phyloP scores from a whole-genome alignment of 2,797 vertebrate genomes.

The Melanotaenia boesemani region DNA sequence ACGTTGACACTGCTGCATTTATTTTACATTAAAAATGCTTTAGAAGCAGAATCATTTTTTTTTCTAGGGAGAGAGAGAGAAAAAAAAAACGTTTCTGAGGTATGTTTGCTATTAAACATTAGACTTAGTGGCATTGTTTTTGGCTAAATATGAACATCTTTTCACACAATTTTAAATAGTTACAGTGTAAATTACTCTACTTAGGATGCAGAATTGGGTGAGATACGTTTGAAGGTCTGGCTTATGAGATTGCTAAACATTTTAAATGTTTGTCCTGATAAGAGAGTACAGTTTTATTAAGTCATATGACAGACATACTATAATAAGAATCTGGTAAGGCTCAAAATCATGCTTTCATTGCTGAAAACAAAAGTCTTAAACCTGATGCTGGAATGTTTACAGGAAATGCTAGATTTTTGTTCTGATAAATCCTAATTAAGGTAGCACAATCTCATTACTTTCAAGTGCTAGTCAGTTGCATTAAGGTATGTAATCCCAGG shows the following conservation, averaged over 20 bases:
- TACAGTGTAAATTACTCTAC: not conserved
- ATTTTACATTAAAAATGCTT: constrained; percentile 55
- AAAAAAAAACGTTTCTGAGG: not conserved
- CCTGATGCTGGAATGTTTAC: not conserved
- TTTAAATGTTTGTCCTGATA: not conserved
- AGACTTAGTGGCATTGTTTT: not conserved
- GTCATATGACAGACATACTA: not conserved
- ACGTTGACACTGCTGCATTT: constrained; percentile 71
- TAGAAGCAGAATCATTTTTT: constrained; percentile 60
- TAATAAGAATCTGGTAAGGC: not conserved
- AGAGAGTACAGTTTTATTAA: not conserved
- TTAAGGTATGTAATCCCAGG: no score
- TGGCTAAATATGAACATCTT: not conserved
- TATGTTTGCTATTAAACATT: not conserved
- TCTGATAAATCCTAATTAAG: no score
- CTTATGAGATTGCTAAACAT: not conserved
- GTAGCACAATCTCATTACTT: no score
- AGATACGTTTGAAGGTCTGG: not conserved
- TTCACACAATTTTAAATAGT: not conserved
- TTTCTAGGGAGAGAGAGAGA: not conserved
- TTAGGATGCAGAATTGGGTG: not conserved
- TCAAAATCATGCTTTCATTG: not conserved
- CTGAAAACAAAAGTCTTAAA: no score
- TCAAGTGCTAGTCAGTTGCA: no score
- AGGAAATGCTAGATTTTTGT: not conserved